These are phyloP conservation scores for Polymixis lichenea DNA, from an alignment of 2,888 invertebrate species.

Conservation along the genomic window DNA sequence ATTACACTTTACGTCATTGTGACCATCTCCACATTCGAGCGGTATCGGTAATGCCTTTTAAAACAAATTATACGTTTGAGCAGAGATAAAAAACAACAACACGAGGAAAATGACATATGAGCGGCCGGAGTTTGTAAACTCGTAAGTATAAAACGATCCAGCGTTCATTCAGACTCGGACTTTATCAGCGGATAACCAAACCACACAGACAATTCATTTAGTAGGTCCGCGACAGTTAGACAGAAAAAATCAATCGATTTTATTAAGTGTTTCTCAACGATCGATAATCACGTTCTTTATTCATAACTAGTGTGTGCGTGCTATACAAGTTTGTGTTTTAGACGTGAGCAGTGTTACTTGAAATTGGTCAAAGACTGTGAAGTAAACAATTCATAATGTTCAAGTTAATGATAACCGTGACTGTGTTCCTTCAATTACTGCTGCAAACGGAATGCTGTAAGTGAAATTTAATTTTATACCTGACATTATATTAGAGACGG, in stretches of 20 bases:
- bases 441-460: conserved; percentile 70
- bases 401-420: conserved; percentile 60
- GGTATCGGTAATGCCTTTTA: conserved; percentile 51
- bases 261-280: conserved; percentile 17
- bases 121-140: conserved; percentile 48
- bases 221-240: conserved; percentile 22
- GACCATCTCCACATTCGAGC: conserved; percentile 56
- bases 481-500: conserved; percentile 45
- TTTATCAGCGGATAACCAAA: conserved; percentile 57
- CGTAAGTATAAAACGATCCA: conserved; percentile 54
- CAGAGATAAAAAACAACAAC: conserved; percentile 62
- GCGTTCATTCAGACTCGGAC: conserved; percentile 50
- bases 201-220: conserved; percentile 45
- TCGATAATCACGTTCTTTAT: conserved; percentile 24
- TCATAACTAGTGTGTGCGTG: conserved; percentile 23
- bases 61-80: conserved; percentile 49
- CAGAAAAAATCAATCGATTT: conserved; percentile 21
- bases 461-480: conserved; percentile 64
- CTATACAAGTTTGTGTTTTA: conserved; percentile 23
- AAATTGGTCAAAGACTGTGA: conserved; percentile 49
- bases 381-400: conserved; percentile 65
- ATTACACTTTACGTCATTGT: conserved; percentile 59
- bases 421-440: conserved; percentile 65
- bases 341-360: conserved; percentile 41
- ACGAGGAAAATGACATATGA: conserved; percentile 63